Base-by-base conservation (phyloP, 2,797 vertebrate genomes). In the Paramormyrops hopkinsi region DNA sequence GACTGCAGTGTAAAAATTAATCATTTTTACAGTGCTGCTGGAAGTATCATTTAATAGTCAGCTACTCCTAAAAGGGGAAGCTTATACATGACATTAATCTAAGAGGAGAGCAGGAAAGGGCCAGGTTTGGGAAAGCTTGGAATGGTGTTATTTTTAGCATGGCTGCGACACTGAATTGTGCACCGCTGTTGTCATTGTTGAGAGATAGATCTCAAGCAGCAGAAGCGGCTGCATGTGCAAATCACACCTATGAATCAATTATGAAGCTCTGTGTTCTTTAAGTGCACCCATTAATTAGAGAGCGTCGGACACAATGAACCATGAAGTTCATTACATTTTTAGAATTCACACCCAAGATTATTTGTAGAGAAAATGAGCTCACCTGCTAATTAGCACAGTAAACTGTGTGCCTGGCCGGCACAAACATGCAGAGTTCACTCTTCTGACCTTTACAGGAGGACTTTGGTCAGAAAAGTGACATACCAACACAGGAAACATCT, bases 211-310 rank as follows among this genome's bases (percentile, higher is more conserved):
- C 97, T 99, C 97, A 97, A 98, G 97, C 98, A 99, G 97, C 96
- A 99, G 97, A 97, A 99, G 98, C 98, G 99, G 97, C 98, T 99
- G 97, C 98, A 98, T 98, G 97, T 97, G 97, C 97, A 98, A 98
- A 98, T 97, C 97, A 98, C 97, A 98, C 97, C 98, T 98, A 98
- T 98, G 98, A 99, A 99, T 98, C 98, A 99, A 99, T 99, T 99
- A 98, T 96, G n/a, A 73, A 96, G 97, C 96, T 96, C 97, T 98
- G 97, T 98, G 97, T 98, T 97, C 97, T 98, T 97, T 97, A 98
- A 98, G 98, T 97, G 97, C 97, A 96, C 95, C 97, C 97, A 99
- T 99, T 99, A 99, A 99, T 99, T 99, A 99, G 98, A 97, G 97
- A 97, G 97, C 98, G 98, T 98, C 98, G 98, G 96, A 97, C 97